Evolutionary conservation across 2,113 vertebrate genomes (phyloP).

Genomic region (Elgaria multicarinata): DNA sequence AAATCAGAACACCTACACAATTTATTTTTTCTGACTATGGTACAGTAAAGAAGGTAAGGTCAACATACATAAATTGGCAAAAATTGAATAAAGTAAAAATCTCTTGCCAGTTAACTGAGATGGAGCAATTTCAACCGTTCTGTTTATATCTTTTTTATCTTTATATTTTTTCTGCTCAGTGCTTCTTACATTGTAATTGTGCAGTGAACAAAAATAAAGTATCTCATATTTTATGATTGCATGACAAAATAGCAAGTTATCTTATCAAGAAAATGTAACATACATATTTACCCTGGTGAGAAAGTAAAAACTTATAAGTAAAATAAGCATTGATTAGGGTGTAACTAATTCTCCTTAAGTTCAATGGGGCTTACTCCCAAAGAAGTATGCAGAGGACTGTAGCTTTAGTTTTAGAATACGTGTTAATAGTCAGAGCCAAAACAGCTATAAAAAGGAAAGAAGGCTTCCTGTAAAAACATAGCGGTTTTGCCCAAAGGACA

Average conservation of each 20-base stretch:
- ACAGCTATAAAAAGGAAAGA: not conserved
- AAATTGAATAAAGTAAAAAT: not conserved
- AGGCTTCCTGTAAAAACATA: not conserved
- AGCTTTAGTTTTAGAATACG: not conserved
- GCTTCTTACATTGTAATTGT: not conserved
- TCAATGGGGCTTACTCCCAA: not conserved
- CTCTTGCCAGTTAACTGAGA: not conserved
- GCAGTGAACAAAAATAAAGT: conserved; percentile 18
- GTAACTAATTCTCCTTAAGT: not conserved
- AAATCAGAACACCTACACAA: not conserved
- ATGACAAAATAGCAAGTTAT: not conserved
- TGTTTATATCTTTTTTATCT: not conserved
- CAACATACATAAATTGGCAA: not conserved
- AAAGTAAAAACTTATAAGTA: not conserved
- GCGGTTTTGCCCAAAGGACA: not conserved
- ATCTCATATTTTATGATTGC: not conserved
- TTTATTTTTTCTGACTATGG: conserved; percentile 24
- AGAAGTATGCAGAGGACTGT: not conserved
- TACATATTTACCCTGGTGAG: not conserved
- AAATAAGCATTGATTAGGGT: not conserved
- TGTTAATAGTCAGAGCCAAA: not conserved
- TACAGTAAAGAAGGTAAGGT: not conserved
- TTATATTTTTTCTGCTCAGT: conserved; percentile 31
- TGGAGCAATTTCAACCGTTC: conserved; percentile 21
- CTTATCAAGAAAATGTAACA: not conserved